Conservation (phyloP, 2,113 vertebrate species). For the Eolophus roseicapilla region DNA sequence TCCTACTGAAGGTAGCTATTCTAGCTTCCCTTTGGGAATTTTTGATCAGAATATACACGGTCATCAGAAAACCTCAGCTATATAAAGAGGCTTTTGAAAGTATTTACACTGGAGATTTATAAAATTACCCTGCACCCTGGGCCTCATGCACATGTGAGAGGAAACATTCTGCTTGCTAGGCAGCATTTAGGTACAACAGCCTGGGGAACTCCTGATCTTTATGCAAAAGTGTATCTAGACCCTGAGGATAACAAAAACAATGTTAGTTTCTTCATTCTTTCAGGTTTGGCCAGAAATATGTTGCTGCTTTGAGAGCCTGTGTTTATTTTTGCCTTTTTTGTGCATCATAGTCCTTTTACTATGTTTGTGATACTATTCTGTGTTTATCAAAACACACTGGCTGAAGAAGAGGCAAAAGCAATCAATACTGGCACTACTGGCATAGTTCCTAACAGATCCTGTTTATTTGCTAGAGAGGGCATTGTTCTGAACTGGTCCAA, state of each 20-base stretch:
- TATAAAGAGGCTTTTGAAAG: background rate
- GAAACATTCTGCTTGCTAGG: background rate
- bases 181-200: background rate
- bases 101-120: background rate
- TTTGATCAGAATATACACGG: background rate
- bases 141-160: background rate
- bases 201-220: background rate
- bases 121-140: background rate
- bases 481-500: background rate
- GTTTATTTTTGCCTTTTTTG: constrained; percentile 1
- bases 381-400: constrained; percentile 28
- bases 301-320: constrained; percentile 2
- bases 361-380: background rate
- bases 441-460: constrained; percentile 22
- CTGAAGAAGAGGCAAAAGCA: constrained; percentile 28
- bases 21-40: background rate
- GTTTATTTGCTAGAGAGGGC: background rate
- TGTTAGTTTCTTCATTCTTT: background rate
- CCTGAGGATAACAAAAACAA: constrained; percentile 22
- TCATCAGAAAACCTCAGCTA: background rate
- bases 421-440: background rate
- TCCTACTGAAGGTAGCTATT: background rate
- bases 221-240: constrained; percentile 3
- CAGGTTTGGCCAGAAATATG: constrained; percentile 1
- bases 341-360: background rate